phyloP scores from a whole-genome alignment of 2,888 invertebrate species.

The Sussaba pulchella region DNA sequence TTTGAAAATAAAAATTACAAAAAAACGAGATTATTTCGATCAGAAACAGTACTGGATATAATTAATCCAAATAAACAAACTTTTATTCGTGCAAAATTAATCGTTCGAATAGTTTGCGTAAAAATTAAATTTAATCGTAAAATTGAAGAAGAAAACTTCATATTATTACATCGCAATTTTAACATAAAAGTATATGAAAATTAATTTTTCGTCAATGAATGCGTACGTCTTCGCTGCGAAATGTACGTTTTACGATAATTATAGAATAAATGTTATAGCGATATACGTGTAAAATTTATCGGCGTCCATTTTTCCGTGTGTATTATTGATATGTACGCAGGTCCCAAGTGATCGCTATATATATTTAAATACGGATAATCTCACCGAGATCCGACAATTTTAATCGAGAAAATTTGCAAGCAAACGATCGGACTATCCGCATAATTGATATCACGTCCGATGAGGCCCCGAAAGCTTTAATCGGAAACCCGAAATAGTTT shows the following conservation, averaged over 20 bases:
- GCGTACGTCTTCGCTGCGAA: constrained; percentile 18
- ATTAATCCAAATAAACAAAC: constrained; percentile 11
- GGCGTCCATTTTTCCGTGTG: constrained; percentile 1
- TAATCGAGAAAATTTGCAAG: constrained; percentile 31
- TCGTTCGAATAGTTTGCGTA: neutral
- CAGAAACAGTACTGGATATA: neutral
- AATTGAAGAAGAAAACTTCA: neutral
- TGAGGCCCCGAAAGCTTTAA: neutral
- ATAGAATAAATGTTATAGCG: constrained; percentile 56
- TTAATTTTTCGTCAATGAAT: neutral
- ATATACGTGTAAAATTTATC: neutral
- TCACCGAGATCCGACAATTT: neutral
- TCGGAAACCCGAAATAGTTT: constrained; percentile 1
- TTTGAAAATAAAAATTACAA: constrained; percentile 6
- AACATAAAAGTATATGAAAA: no score
- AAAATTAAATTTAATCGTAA: neutral
- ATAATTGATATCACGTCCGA: constrained; percentile 30
- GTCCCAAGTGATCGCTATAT: constrained; percentile 2
- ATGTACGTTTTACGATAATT: constrained; percentile 46
- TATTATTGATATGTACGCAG: neutral
- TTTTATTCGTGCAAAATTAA: neutral
- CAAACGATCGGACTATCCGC: constrained; percentile 29
- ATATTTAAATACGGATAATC: neutral
- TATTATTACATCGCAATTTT: neutral
- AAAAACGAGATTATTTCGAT: neutral